Evolutionary conservation across 2,797 vertebrate genomes (phyloP).

Genomic region (Melanotaenia maccullochi): DNA sequence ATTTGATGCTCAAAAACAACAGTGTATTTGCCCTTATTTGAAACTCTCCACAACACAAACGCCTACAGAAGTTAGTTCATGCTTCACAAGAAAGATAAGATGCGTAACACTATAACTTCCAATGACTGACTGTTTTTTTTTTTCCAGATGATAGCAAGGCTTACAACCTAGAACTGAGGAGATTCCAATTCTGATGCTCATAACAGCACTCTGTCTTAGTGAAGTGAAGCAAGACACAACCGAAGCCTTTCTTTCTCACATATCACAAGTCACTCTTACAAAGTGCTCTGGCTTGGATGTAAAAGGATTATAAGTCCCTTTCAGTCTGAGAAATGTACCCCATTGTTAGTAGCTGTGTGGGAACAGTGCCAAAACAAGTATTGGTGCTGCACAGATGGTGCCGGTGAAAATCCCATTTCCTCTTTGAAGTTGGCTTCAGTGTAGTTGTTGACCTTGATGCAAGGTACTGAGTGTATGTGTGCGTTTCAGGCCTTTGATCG

Average conservation of each 20-base stretch:
- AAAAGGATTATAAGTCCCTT: constrained; percentile 50
- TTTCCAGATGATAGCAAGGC: background rate
- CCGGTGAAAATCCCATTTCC: constrained; percentile 53
- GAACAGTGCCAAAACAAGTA: constrained; percentile 42
- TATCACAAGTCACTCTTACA: constrained; percentile 35
- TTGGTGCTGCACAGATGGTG: constrained; percentile 45
- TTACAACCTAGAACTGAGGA: constrained; percentile 30
- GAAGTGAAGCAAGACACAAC: constrained; percentile 36
- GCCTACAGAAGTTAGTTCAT: constrained; percentile 1
- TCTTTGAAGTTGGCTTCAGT: constrained; percentile 59
- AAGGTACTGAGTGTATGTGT: constrained; percentile 24
- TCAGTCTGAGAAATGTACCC: constrained; percentile 30
- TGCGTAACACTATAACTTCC: constrained; percentile 12
- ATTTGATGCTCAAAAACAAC: background rate
- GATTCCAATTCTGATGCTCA: constrained; percentile 27
- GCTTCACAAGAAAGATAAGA: constrained; percentile 18
- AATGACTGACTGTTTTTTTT: background rate
- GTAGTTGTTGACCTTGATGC: constrained; percentile 52
- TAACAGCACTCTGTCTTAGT: constrained; percentile 30
- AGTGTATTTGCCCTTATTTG: background rate
- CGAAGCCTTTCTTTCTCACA: constrained; percentile 16
- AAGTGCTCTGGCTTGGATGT: constrained; percentile 43
- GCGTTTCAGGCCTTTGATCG: constrained; percentile 53
- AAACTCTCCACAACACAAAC: background rate
- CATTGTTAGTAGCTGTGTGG: constrained; percentile 48